Base-by-base conservation (phyloP, 2,113 vertebrate genomes). In the Paraplagusia blochii region DNA sequence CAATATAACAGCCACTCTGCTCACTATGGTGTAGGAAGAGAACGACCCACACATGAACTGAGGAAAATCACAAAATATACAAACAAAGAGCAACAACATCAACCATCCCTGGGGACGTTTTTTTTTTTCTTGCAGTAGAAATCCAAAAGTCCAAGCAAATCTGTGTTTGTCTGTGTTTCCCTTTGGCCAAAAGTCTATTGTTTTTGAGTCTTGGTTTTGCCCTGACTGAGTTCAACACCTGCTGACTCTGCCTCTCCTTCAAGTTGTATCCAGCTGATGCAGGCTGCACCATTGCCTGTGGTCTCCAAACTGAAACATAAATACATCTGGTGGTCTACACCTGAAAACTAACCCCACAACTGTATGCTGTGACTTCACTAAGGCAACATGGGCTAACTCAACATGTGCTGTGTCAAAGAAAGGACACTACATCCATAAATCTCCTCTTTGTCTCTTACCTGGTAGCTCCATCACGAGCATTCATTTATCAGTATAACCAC, bases 231-330 rank as follows among this genome's bases (percentile, higher is more conserved):
- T 19, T 29, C 14, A 8, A 18, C 18, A 17, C 29, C 17, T 62
- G 38, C 42, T 2, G 43, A 57, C 47, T 48, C 53, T 29, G n/a
- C 39, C 39, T 29, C 53, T 55, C 52, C 38, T 53, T 19, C 18
- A 42, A 3, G 52, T 17, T 16, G 22, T 10, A 44, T 8, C 40
- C 22, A 6, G 42, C 22, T 12, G 22, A 34, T 40, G 9, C 9
- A 13, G 53, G 40, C 13, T 34, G 42, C 10, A 11, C 19, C 36
- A 7, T 19, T 17, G 17, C 17, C 38, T 43, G 18, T 33, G 19
- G 53, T 33, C 53, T 8, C 19, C 39, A 54, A 8, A 43, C n/a
- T 29, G 9, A 2, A n/a, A 22, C 18, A 19, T 9, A 11, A 54
- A 42, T 5, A 13, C 2, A 51, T 14, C 38, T 40, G 38, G 38